phyloP scores from a whole-genome alignment of 1,140 invertebrate species.

The Pachypsylla venusta region DNA sequence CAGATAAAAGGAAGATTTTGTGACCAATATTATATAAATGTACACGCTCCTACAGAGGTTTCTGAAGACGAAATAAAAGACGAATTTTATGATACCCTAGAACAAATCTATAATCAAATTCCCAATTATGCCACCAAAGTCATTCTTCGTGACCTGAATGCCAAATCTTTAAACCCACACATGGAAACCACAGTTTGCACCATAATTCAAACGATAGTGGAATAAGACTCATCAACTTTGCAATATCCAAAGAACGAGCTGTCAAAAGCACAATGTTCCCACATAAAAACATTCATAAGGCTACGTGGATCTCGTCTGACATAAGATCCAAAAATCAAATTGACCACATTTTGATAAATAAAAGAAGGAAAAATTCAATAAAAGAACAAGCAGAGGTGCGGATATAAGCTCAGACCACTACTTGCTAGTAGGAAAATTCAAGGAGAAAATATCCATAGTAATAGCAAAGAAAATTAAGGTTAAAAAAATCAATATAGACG shows the following conservation, averaged over 20 bases:
- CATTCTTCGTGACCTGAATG: conserved; percentile 17
- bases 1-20: conserved; percentile 10
- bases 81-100: conserved; percentile 17
- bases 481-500: too few relatives aligned
- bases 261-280: conserved; percentile 13
- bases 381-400: conserved; percentile 14
- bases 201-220: not conserved
- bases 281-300: conserved; percentile 9
- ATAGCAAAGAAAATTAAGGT: too few relatives aligned
- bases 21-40: conserved; percentile 12
- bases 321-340: not conserved
- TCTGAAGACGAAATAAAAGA: conserved; percentile 17
- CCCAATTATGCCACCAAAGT: conserved; percentile 16
- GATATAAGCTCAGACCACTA: conserved; percentile 16
- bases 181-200: conserved; percentile 10
- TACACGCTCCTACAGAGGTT: conserved; percentile 16
- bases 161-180: conserved; percentile 9
- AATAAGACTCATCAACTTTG: conserved; percentile 10
- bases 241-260: not conserved
- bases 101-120: conserved; percentile 11
- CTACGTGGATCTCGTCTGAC: conserved; percentile 17
- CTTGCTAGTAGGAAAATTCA: conserved; percentile 17
- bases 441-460: too few relatives aligned
- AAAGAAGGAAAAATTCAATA: not conserved
- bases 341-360: not conserved